Base-by-base conservation (phyloP, 2,888 invertebrate species). In the Volucella inanis region DNA sequence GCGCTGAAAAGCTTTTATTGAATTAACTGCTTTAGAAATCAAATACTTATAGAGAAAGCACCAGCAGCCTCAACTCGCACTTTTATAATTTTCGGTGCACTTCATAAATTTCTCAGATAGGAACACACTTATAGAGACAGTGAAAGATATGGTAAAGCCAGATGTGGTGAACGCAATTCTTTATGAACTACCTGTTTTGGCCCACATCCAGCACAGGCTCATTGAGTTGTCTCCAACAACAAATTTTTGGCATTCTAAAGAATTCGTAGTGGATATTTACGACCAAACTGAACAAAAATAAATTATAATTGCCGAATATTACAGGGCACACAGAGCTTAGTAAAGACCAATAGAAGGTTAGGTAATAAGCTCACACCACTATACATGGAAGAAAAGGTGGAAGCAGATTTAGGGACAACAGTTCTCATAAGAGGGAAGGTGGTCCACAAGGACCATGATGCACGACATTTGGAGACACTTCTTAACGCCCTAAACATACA, bases 1-100 rank as follows among this genome's bases (percentile, higher is more conserved):
- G 57, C 70, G 85, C 55, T 80, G 77, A 67, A 81, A 67, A 14
- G 68, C 78, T 0, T 85, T 83, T 47, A 70, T 85, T 57, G 84
- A 88, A n/a, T n/a, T n/a, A 88, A 88, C 49, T 87, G 87, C 39
- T 88, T 87, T 22, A 59, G 70, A 64, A 87, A 88, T 12, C 84
- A 87, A 47, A 87, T 87, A 11, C 15, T 88, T 22, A 49, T 88
- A 8, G 82, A 87, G 45, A 78, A 83, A 55, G 55, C 65, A 3
- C 45, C 18, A 43, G 39, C 67, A 18, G 22, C 86, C 61, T 61
- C 61, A 61, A 45, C 45, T 39, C 45, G 61, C 22, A 45, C 45
- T 45, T 61, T 61, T 38, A 47, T 62, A 18, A 62, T 62, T 62
- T 14, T 49, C 22, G 47, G 14, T 15, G 8, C 45, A 22, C 47